Conservation (phyloP, 1,140 invertebrate species). For the Polypedilum pembai region DNA sequence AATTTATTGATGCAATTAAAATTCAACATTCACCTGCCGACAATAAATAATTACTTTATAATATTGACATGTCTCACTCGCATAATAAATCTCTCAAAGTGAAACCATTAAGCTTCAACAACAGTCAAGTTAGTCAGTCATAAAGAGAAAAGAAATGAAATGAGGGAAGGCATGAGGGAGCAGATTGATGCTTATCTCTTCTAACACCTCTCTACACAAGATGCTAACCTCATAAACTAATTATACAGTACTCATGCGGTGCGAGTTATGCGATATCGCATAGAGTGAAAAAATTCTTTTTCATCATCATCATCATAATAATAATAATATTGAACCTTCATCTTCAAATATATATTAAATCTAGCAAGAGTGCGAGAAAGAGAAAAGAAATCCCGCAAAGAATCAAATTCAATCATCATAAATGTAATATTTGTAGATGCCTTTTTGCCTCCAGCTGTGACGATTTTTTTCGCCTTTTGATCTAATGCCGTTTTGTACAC, state of each 20-base stretch:
- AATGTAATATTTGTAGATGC: slow-evolving; percentile 23
- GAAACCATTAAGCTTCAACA: background rate
- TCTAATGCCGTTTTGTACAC: background rate
- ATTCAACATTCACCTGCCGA: background rate
- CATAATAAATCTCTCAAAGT: background rate
- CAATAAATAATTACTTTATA: slow-evolving; percentile 23
- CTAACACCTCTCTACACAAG: background rate
- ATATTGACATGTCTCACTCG: slow-evolving; percentile 20
- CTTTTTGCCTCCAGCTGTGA: slow-evolving; percentile 1
- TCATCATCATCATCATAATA: background rate
- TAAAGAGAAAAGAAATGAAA: no score
- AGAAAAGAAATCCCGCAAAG: slow-evolving; percentile 1
- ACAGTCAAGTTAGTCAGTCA: no score
- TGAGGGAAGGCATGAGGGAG: no score
- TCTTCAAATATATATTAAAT: background rate
- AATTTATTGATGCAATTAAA: background rate
- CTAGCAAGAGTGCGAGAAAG: background rate
- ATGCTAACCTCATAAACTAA: slow-evolving; percentile 26
- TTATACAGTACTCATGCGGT: slow-evolving; percentile 22
- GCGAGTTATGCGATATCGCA: background rate
- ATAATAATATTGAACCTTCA: slow-evolving; percentile 9
- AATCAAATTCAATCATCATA: slow-evolving; percentile 27
- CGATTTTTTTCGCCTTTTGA: slow-evolving; percentile 24
- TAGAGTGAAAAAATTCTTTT: background rate
- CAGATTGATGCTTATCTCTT: slow-evolving; percentile 21